phyloP scores from a whole-genome alignment of 2,888 invertebrate species.

The Phytoseiulus persimilis region DNA sequence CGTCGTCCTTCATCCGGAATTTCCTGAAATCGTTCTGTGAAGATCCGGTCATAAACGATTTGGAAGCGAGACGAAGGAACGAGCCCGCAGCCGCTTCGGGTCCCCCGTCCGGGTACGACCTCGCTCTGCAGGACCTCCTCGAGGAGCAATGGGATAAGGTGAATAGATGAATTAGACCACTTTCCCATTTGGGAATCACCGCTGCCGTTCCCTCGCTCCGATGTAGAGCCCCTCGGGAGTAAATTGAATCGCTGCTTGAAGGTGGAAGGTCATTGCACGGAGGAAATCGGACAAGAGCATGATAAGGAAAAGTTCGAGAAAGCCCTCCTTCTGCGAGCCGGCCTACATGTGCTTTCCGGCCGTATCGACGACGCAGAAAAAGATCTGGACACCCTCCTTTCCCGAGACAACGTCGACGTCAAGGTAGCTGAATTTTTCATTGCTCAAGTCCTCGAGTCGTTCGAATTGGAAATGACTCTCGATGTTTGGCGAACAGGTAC shows the following conservation, averaged over 20 bases:
- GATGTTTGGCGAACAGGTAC: conserved; percentile 51
- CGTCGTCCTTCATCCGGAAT: conserved; percentile 72
- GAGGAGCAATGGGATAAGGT: conserved; percentile 25
- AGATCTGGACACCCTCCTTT: conserved; percentile 55
- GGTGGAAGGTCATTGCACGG: conserved; percentile 59
- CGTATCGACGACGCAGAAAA: conserved; percentile 29
- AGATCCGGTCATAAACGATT: conserved; percentile 16
- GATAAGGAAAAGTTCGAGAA: conserved; percentile 47
- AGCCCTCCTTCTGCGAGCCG: conserved; percentile 70
- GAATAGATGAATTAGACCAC: background rate
- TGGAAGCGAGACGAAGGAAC: conserved; percentile 38
- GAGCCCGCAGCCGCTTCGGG: background rate
- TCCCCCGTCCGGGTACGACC: conserved; percentile 13
- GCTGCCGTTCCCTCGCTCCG: background rate
- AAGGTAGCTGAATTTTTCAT: conserved; percentile 51
- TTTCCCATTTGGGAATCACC: background rate
- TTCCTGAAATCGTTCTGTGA: conserved; percentile 79
- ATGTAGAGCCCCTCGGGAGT: too few species aligned
- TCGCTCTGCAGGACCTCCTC: conserved; percentile 11
- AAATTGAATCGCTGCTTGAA: background rate
- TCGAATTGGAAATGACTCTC: too few species aligned
- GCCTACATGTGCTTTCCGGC: conserved; percentile 70
- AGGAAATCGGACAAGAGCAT: conserved; percentile 57
- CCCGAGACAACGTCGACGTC: conserved; percentile 57
- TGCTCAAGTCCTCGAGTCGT: too few species aligned